These are phyloP conservation scores for Cebidichthys violaceus DNA, from an alignment of 2,113 vertebrate genomes.

Conservation along the genomic window DNA sequence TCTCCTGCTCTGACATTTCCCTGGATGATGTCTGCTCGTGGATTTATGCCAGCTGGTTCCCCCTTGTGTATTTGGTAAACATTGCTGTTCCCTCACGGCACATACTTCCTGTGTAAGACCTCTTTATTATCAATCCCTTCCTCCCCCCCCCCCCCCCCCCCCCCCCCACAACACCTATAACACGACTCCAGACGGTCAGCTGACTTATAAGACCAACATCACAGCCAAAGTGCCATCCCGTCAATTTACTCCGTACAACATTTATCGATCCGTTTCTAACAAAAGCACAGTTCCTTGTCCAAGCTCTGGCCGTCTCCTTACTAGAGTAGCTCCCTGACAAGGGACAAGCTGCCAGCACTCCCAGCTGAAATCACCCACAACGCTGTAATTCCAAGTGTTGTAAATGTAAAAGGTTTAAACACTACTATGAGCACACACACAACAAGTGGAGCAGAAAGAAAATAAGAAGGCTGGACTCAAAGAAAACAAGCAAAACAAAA, in stretches of 20 bases:
- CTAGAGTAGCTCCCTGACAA: conserved; percentile 19
- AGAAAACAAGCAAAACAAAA: background rate
- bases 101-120: conserved; percentile 7
- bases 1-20: conserved; percentile 26
- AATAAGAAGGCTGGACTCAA: background rate
- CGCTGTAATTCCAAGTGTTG: conserved; percentile 15
- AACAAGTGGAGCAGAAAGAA: background rate
- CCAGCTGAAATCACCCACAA: conserved; percentile 12
- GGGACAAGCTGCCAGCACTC: conserved; percentile 37
- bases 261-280: conserved; percentile 58
- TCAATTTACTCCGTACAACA: conserved; percentile 66
- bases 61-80: conserved; percentile 11
- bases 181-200: conserved; percentile 42
- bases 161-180: conserved; percentile 36
- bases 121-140: conserved; percentile 33
- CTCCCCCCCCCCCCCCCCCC: conserved; percentile 11
- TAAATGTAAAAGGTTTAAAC: conserved; percentile 38
- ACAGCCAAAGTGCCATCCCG: conserved; percentile 58
- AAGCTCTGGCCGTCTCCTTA: conserved; percentile 34
- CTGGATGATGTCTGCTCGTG: background rate
- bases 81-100: conserved; percentile 13
- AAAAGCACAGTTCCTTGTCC: conserved; percentile 57
- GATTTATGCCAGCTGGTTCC: conserved; percentile 6
- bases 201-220: conserved; percentile 57
- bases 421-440: background rate